Percentiles rank a stretch among this genome's conserved stretches.
Conservation (phyloP, 2,888 invertebrate genomes). For the Sarcophaga variegata region DNA sequence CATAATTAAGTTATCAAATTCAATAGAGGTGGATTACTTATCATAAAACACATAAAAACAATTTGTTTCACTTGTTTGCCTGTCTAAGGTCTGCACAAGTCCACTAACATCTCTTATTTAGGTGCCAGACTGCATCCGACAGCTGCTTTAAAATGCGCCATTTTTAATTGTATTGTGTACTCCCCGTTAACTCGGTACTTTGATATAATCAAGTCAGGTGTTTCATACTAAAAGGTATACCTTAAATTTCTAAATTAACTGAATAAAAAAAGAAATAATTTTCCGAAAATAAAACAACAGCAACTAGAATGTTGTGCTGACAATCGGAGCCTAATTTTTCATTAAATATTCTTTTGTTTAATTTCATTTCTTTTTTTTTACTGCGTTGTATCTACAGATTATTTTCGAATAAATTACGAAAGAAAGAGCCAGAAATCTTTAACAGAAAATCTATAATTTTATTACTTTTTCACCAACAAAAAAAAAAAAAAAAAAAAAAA, state of each 20-base stretch:
- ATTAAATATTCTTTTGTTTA: slow-evolving; percentile 53
- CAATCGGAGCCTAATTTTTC: slow-evolving; percentile 74
- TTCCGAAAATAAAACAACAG: slow-evolving; percentile 6
- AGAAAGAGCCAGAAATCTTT: slow-evolving; percentile 56
- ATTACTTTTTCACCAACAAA: slow-evolving; percentile 73
- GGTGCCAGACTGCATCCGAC: slow-evolving; percentile 1
- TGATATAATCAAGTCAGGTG: slow-evolving; percentile 61
- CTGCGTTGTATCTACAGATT: slow-evolving; percentile 36
- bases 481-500: slow-evolving; percentile 30
- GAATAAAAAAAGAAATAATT: slow-evolving; percentile 6
- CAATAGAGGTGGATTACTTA: slow-evolving; percentile 4
- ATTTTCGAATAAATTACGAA: slow-evolving; percentile 45
- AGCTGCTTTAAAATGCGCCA: slow-evolving; percentile 56
- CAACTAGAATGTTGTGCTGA: slow-evolving; percentile 72
- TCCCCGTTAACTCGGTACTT: neutral
- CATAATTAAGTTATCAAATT: slow-evolving; percentile 60
- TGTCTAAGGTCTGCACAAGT: neutral
- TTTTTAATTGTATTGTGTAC: slow-evolving; percentile 28
- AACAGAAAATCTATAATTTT: slow-evolving; percentile 70
- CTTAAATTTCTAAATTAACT: slow-evolving; percentile 50
- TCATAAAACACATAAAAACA: slow-evolving; percentile 41
- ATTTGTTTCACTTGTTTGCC: slow-evolving; percentile 53
- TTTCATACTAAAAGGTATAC: slow-evolving; percentile 19
- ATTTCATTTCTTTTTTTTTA: slow-evolving; percentile 9
- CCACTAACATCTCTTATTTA: slow-evolving; percentile 1